Evolutionary conservation across 2,797 vertebrate genomes (phyloP).

Genomic region (Lepidocolaptes lacrymiger): DNA sequence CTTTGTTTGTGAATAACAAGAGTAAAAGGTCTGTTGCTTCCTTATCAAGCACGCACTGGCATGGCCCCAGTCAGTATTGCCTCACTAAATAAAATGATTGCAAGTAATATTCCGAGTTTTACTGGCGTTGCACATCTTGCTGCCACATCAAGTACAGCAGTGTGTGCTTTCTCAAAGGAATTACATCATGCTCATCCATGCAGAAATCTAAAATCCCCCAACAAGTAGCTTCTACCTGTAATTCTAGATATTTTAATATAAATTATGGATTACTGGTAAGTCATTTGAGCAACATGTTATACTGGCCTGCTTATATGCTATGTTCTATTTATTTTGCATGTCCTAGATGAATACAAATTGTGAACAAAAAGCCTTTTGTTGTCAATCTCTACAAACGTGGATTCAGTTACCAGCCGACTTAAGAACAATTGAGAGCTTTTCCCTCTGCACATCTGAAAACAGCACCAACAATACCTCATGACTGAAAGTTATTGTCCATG

Average conservation of each 20-base stretch:
- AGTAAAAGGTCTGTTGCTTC: not conserved
- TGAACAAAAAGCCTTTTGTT: constrained; percentile 61
- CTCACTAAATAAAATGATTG: not conserved
- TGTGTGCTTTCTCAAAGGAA: not conserved
- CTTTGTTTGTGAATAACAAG: not conserved
- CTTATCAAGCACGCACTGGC: not conserved
- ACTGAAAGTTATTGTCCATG: constrained; percentile 31
- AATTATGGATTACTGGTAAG: not conserved
- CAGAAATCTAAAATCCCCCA: not conserved
- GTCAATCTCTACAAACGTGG: constrained; percentile 35
- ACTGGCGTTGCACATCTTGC: not conserved
- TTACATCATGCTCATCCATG: not conserved
- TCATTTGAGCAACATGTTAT: not conserved
- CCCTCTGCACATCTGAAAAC: constrained; percentile 41
- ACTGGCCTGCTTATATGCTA: not conserved
- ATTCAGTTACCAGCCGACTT: constrained; percentile 39
- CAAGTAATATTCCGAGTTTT: not conserved
- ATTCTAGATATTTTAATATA: not conserved
- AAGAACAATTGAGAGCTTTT: constrained; percentile 63
- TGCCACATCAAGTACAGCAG: not conserved
- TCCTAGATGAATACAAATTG: constrained; percentile 32
- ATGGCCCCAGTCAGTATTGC: not conserved
- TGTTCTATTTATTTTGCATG: constrained; percentile 2
- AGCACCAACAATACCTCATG: constrained; percentile 43
- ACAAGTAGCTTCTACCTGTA: not conserved